Evolutionary conservation across 2,113 vertebrate genomes (phyloP).

Genomic region (Boulengerochromis microlepis): DNA sequence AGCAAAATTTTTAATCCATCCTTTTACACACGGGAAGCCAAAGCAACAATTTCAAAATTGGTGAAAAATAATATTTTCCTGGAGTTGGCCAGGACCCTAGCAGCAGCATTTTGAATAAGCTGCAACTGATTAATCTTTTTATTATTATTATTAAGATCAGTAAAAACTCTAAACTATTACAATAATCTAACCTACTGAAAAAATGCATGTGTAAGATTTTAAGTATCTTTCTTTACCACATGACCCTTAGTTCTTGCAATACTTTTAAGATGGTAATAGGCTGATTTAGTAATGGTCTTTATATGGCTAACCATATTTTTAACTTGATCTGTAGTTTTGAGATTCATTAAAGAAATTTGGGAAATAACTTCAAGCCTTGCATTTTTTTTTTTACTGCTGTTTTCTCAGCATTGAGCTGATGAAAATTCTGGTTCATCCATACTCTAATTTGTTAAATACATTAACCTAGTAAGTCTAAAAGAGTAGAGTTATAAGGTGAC

Average conservation of each 20-base stretch:
- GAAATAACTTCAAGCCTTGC: neutral
- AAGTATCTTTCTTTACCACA: neutral
- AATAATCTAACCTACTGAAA: neutral
- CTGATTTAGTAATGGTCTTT: neutral
- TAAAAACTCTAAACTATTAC: neutral
- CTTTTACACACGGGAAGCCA: neutral
- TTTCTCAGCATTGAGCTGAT: neutral
- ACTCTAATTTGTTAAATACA: neutral
- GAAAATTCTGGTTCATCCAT: neutral
- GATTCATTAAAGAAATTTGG: neutral
- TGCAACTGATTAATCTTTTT: neutral
- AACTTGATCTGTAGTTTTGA: neutral
- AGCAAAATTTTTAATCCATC: neutral
- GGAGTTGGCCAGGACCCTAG: neutral
- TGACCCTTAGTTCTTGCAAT: neutral
- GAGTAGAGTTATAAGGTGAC: neutral
- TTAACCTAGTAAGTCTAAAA: neutral
- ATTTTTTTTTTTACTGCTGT: neutral
- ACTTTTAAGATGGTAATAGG: neutral
- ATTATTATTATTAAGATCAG: neutral
- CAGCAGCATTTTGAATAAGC: neutral
- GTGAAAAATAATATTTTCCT: too few species aligned
- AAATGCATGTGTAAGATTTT: neutral
- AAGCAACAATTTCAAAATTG: too few species aligned
- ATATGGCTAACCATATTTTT: neutral